Evolutionary conservation across 2,113 vertebrate species (phyloP), one percentile per base, ranked within the genome.

Genomic region (Myotis yumanensis): DNA sequence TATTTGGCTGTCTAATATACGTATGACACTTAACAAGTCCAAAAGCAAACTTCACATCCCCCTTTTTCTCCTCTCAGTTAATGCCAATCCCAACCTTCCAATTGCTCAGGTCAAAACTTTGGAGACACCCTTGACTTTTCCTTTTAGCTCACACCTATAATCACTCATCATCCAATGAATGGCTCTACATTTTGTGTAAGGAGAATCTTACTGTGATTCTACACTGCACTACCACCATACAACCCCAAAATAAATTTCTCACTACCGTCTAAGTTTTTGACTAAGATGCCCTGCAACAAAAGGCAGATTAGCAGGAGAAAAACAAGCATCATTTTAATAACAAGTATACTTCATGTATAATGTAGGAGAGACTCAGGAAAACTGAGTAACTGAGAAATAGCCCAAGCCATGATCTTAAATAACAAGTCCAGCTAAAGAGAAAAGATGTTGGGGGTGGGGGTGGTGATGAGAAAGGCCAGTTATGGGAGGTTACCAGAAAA

Each of bases 171-270:
- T 25, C 15, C 80, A 37, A 37, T 46, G 6, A 30, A 5, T 94
- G n/a, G 20, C 35, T 92, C 1, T 40, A 14, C 4, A 23, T 87
- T 66, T 76, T 46, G 28, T 69, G 1, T 35, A 10, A 18, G 15
- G 11, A 48, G 64, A 64, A 69, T 88, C 37, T 81, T 57, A 64
- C 11, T 2, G 10, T 52, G 48, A 40, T 4, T 51, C 17, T 10
- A 5, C 5, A 22, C 23, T 43, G 30, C 8, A 20, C 14, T 16
- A 18, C 3, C 7, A 52, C 30, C 20, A 20, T 1, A 7, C 8
- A 57, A 32, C 10, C 16, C 25, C 80, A 12, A 51, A 76, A 48
- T 32, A 32, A 76, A 51, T 51, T 20, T 51, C 46, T 30, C 28
- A 51, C 28, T 73, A 28, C 40, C 40, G 16, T 73, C 40, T 46